Evolutionary conservation across 1,140 invertebrate genomes (phyloP).

Genomic region (Tachypleus tridentatus): DNA sequence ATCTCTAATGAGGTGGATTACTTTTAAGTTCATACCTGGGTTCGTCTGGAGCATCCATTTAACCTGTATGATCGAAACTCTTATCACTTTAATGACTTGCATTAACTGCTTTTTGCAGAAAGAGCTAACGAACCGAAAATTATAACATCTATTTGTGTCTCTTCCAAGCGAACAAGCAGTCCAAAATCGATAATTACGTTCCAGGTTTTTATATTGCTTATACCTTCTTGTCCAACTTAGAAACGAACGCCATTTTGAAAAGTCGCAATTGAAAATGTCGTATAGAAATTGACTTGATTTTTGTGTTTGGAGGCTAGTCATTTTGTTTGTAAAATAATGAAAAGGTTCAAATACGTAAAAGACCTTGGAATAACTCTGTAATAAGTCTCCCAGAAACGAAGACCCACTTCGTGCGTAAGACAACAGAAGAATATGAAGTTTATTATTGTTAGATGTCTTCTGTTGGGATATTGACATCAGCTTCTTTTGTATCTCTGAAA

Average conservation of each 20-base stretch:
- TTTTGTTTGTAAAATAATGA: constrained; percentile 20
- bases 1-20: constrained; percentile 23
- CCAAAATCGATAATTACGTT: constrained; percentile 17
- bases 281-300: too few species aligned
- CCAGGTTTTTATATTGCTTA: constrained; percentile 14
- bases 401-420: constrained; percentile 79
- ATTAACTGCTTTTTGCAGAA: constrained; percentile 13
- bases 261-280: too few species aligned
- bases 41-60: constrained; percentile 10
- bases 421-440: constrained; percentile 37
- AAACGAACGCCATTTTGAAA: constrained; percentile 2
- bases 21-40: constrained; percentile 17
- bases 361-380: constrained; percentile 66
- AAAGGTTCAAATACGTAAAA: constrained; percentile 82
- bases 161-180: constrained; percentile 11
- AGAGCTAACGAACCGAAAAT: constrained; percentile 14
- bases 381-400: constrained; percentile 69
- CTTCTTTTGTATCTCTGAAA: too few species aligned
- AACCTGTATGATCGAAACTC: constrained; percentile 14
- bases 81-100: constrained; percentile 18
- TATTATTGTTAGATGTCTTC: neutral
- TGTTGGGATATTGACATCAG: too few species aligned
- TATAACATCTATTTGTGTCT: constrained; percentile 14
- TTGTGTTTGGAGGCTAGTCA: constrained; percentile 5
- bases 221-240: constrained; percentile 11